Evolutionary conservation across 2,888 invertebrate species (phyloP), one percentile per base, ranked within the genome.

Genomic region (Ctena decussata): DNA sequence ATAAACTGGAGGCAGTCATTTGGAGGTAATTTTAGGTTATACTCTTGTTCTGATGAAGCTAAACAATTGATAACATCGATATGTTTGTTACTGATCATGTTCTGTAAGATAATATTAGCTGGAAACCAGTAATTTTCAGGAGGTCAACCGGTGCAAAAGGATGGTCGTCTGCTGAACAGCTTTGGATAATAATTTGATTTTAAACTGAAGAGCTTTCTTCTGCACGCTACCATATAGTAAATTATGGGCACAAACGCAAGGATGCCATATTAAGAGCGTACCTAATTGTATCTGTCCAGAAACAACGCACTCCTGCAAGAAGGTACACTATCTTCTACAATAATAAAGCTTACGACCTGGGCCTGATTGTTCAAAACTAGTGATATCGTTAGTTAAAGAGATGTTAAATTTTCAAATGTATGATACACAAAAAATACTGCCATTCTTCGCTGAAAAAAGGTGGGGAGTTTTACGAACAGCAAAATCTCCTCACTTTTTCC

Each of bases 21-120:
- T 69, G 41, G 35, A 24, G 77, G 53, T 70, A 69, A 49, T 18
- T 21, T 53, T 44, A 46, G 69, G 39, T n/a, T 49, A 18, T 44
- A 69, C 12, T 27, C 71, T 76, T 65, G 37, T 70, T 35, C 24
- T 80, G 80, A 82, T 86, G 72, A 75, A 44, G 27, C 74, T 70
- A 77, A 86, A 82, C 82, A 82, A 82, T 82, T 77, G 74, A 44
- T 72, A 57, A 77, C 82, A 86, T 86, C 73, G 82, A 86, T 82
- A 77, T 21, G 80, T 21, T 49, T 44, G 72, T 80, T 82, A 86
- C 72, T 82, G 80, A 73, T 86, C 70, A 80, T 53, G 60, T 73
- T 65, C 57, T 86, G 85, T 73, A 82, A 82, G 46, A 39, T 74
- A 57, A 86, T 80, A 76, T 57, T 21, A 57, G 82, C 73, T 76